Evolutionary conservation across 2,113 vertebrate species (phyloP).

Genomic region (Ochotona princeps): DNA sequence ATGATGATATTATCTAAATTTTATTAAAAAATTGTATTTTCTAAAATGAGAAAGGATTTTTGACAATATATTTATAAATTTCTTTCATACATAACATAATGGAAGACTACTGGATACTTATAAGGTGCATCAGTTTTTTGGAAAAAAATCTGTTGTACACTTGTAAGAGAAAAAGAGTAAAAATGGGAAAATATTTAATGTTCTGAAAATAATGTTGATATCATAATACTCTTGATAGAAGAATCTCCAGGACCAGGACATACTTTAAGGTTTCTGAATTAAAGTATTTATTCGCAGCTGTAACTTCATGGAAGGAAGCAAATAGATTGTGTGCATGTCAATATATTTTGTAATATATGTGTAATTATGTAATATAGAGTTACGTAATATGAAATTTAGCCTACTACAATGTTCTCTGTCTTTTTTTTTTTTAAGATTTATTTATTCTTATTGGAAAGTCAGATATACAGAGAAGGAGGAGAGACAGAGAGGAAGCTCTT

Average conservation of each 20-base stretch:
- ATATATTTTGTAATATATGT: neutral
- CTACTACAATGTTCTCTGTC: neutral
- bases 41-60: neutral
- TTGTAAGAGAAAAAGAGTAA: neutral
- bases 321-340: neutral
- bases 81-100: neutral
- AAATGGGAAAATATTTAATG: neutral
- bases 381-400: neutral
- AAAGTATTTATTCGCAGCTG: neutral
- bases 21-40: neutral
- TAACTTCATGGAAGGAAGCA: neutral
- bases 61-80: neutral
- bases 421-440: no score
- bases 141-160: neutral
- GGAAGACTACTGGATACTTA: neutral
- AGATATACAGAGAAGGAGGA: no score
- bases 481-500: no score
- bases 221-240: neutral
- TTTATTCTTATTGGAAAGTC: no score
- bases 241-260: neutral
- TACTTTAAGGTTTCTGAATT: neutral
- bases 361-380: neutral
- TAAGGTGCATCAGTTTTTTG: neutral
- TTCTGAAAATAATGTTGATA: conserved; percentile 22
- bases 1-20: neutral